Percentiles rank a stretch among this genome's conserved stretches.
Conservation (phyloP, 1,140 invertebrate genomes). For the Steinernema feltiae region DNA sequence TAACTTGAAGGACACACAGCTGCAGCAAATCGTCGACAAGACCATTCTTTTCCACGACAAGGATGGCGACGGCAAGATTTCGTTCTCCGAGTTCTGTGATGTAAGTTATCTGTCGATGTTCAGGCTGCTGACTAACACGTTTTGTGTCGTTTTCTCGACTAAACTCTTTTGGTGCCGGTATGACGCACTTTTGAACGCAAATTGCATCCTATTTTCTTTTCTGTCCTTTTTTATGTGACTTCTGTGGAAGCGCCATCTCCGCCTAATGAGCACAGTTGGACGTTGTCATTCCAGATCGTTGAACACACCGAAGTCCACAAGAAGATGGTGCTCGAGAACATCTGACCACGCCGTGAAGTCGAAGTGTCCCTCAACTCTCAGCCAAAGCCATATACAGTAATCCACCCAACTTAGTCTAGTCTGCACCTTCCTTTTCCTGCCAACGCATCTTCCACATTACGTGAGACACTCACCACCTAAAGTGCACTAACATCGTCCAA, state of each 20-base stretch:
- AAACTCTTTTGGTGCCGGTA: too few relatives aligned
- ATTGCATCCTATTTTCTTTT: neutral
- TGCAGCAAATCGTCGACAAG: constrained; percentile 59
- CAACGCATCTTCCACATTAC: neutral
- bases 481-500: neutral
- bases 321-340: constrained; percentile 58
- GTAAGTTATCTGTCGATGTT: too few relatives aligned
- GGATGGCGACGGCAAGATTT: constrained; percentile 65
- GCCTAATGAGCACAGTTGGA: too few relatives aligned
- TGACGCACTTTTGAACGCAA: constrained; percentile 13
- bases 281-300: constrained; percentile 48
- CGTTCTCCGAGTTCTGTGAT: constrained; percentile 59
- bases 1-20: constrained; percentile 59
- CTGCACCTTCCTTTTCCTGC: neutral
- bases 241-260: too few relatives aligned
- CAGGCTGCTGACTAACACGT: too few relatives aligned
- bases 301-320: constrained; percentile 57
- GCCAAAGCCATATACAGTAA: too few relatives aligned
- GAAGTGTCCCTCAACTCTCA: neutral
- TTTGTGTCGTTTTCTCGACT: constrained; percentile 18
- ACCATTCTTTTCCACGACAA: constrained; percentile 65
- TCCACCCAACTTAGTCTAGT: neutral
- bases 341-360: constrained; percentile 32
- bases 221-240: neutral
- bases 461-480: neutral